phyloP scores from a whole-genome alignment of 2,113 vertebrate genomes.

The Leiothrix lutea region DNA sequence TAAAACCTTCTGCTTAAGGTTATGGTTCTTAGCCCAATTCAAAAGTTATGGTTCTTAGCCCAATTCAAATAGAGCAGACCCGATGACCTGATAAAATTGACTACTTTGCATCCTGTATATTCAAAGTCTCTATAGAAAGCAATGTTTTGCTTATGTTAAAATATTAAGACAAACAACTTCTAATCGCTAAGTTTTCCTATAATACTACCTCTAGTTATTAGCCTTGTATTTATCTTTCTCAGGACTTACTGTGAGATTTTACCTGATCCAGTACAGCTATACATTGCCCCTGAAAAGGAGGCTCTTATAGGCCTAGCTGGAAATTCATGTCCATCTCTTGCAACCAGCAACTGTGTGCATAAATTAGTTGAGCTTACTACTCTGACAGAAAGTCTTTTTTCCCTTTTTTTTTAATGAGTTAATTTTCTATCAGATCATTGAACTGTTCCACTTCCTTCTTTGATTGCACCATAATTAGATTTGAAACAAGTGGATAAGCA shows the following conservation, averaged over 20 bases:
- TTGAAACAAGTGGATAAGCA: neutral
- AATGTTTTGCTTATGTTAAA: neutral
- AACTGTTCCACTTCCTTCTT: constrained; percentile 1
- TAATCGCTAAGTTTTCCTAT: neutral
- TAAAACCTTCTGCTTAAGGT: neutral
- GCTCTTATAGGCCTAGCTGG: neutral
- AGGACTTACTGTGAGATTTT: neutral
- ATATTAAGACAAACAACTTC: neutral
- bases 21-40: neutral
- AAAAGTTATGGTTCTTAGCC: neutral
- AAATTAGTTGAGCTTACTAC: neutral
- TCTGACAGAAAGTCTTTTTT: neutral
- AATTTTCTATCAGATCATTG: neutral
- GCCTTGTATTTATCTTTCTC: neutral
- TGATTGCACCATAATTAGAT: neutral
- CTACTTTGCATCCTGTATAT: neutral
- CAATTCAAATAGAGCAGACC: neutral
- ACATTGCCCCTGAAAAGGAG: neutral
- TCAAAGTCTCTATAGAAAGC: neutral
- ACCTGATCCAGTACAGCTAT: neutral
- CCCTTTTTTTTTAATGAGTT: neutral
- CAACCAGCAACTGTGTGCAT: neutral
- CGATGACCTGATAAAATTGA: neutral
- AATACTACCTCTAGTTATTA: neutral
- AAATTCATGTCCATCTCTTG: neutral